These are phyloP conservation scores for Chromoteleia sp. DNA, from an alignment of 2,888 invertebrate species.

Conservation along the genomic window DNA sequence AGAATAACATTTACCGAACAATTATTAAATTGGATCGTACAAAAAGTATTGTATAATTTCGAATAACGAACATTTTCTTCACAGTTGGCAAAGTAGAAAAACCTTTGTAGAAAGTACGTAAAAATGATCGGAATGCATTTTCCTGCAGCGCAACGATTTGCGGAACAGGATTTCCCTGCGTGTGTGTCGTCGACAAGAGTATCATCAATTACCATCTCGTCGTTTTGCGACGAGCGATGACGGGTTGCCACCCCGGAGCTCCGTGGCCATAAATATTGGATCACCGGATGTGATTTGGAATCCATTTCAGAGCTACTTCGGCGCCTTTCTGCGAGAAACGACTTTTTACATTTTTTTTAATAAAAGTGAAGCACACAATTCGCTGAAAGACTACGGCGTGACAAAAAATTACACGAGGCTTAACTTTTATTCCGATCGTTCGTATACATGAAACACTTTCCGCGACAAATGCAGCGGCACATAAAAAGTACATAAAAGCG, in stretches of 20 bases:
- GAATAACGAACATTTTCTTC: conserved; percentile 14
- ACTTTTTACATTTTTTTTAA: conserved; percentile 43
- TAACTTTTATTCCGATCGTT: conserved; percentile 9
- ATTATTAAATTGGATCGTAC: too few relatives aligned
- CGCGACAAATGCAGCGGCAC: conserved; percentile 8
- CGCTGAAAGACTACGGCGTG: too few relatives aligned
- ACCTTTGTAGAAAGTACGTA: background rate
- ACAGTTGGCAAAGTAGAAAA: conserved; percentile 34
- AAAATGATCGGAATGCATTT: conserved; percentile 22
- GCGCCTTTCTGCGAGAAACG: background rate
- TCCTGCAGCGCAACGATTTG: conserved; percentile 4
- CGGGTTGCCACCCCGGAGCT: conserved; percentile 34
- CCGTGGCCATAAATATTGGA: conserved; percentile 49
- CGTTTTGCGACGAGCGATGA: conserved; percentile 63
- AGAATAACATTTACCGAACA: too few relatives aligned
- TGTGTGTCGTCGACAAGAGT: conserved; percentile 52
- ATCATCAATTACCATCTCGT: conserved; percentile 67
- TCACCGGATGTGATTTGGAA: conserved; percentile 50
- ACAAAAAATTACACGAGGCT: background rate
- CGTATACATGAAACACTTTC: conserved; percentile 6
- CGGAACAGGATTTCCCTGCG: conserved; percentile 22
- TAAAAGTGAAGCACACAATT: too few relatives aligned
- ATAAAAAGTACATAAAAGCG: conserved; percentile 24
- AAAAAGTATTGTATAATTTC: background rate
- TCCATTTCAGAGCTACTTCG: conserved; percentile 36